Evolutionary conservation across 2,888 invertebrate genomes (phyloP).

Genomic region (Polymixis lichenea): DNA sequence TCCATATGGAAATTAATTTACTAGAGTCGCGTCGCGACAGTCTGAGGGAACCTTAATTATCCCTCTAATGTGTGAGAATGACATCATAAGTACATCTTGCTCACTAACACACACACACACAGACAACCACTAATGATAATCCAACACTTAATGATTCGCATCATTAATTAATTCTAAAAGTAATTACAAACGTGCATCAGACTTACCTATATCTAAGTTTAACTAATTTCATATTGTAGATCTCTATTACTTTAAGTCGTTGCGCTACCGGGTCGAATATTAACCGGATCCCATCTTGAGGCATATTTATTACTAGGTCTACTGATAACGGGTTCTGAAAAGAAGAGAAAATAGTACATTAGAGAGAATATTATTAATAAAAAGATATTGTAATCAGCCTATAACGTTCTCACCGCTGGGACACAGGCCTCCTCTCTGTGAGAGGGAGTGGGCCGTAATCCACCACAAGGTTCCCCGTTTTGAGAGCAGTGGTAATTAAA

Average conservation of each 20-base stretch:
- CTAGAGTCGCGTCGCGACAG: too few relatives aligned
- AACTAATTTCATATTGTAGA: slow-evolving; percentile 98
- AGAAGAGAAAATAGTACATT: slow-evolving; percentile 54
- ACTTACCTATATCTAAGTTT: slow-evolving; percentile 98
- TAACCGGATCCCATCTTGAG: slow-evolving; percentile 98
- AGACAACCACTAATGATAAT: not conserved
- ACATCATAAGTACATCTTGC: not conserved
- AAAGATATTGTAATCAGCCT: not conserved
- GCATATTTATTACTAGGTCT: slow-evolving; percentile 98
- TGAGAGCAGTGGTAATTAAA: too few relatives aligned
- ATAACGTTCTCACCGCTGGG: too few relatives aligned
- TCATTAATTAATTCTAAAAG: slow-evolving; percentile 20
- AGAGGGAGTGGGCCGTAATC: too few relatives aligned
- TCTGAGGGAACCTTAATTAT: too few relatives aligned
- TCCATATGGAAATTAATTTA: too few relatives aligned
- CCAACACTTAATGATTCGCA: slow-evolving; percentile 2
- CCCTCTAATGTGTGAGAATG: not conserved
- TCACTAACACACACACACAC: not conserved
- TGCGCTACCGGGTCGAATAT: slow-evolving; percentile 99
- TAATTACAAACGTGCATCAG: slow-evolving; percentile 1
- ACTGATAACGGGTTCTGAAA: slow-evolving; percentile 98
- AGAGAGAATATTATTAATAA: not conserved
- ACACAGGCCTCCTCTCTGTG: not conserved
- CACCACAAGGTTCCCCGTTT: too few relatives aligned
- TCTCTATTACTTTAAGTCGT: slow-evolving; percentile 98